These are phyloP conservation scores for Holacanthella duospinosa DNA, from an alignment of 2,888 invertebrate species.

Conservation along the genomic window DNA sequence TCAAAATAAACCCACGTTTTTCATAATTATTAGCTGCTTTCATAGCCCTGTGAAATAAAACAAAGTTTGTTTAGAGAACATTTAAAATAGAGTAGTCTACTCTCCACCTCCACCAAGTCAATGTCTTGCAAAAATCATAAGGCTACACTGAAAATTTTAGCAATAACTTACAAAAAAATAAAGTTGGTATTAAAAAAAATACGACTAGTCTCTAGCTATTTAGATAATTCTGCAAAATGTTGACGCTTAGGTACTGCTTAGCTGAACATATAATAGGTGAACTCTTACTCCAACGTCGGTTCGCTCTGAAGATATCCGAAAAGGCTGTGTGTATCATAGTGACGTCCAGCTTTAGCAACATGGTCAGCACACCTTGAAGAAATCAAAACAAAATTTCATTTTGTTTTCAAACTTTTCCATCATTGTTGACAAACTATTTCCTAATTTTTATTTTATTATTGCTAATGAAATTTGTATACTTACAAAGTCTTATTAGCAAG, in stretches of 20 bases:
- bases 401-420: too few species aligned
- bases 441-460: too few species aligned
- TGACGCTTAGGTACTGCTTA: too few species aligned
- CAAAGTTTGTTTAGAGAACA: not conserved
- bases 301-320: slow-evolving; percentile 48
- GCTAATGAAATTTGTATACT: not conserved
- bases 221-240: not conserved
- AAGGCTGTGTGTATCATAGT: slow-evolving; percentile 68
- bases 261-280: too few species aligned
- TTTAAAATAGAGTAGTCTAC: not conserved
- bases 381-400: too few species aligned
- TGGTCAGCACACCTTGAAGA: slow-evolving; percentile 33
- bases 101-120: too few species aligned
- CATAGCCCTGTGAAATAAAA: not conserved
- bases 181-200: too few species aligned
- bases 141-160: too few species aligned
- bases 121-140: too few species aligned
- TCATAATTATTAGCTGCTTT: slow-evolving; percentile 11
- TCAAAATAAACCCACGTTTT: slow-evolving; percentile 63
- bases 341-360: slow-evolving; percentile 48
- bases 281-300: slow-evolving; percentile 42
- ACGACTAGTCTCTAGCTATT: too few species aligned
- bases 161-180: too few species aligned
- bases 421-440: too few species aligned
- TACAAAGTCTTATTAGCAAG: not conserved